Evolutionary conservation across 2,888 invertebrate genomes (phyloP).

Genomic region (Neoaliturus tenellus): DNA sequence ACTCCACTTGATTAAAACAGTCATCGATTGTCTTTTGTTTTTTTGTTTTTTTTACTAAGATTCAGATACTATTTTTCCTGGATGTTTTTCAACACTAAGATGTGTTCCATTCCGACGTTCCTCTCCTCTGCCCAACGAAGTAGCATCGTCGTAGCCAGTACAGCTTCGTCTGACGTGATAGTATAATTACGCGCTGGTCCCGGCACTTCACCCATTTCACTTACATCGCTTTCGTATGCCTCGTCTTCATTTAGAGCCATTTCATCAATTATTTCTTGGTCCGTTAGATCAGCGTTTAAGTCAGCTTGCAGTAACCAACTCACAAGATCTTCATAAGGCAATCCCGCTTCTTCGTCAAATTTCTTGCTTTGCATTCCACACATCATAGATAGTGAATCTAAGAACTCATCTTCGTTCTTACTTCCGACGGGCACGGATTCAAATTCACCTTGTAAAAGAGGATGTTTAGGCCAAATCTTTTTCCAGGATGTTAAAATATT

Average conservation of each 20-base stretch:
- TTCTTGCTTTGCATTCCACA: constrained; percentile 15
- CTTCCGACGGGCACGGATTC: background rate
- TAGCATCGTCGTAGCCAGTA: constrained; percentile 17
- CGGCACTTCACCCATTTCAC: background rate
- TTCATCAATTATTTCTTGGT: constrained; percentile 29
- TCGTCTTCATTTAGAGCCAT: background rate
- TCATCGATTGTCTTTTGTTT: constrained; percentile 14
- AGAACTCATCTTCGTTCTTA: background rate
- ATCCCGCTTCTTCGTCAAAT: background rate
- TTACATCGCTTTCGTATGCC: background rate
- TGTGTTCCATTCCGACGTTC: constrained; percentile 34
- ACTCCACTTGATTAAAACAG: background rate
- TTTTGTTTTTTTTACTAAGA: background rate
- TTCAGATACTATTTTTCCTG: background rate
- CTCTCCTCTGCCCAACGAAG: constrained; percentile 28
- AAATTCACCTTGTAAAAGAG: background rate
- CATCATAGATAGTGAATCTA: background rate
- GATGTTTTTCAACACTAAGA: background rate
- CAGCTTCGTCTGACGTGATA: constrained; percentile 4
- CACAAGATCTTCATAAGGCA: background rate
- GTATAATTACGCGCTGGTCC: background rate
- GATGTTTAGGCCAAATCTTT: constrained; percentile 6
- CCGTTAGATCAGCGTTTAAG: constrained; percentile 20
- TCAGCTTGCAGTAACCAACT: background rate
- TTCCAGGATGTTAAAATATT: constrained; percentile 11